Conservation (phyloP, 2,797 vertebrate genomes). For the Notamacropus eugenii region DNA sequence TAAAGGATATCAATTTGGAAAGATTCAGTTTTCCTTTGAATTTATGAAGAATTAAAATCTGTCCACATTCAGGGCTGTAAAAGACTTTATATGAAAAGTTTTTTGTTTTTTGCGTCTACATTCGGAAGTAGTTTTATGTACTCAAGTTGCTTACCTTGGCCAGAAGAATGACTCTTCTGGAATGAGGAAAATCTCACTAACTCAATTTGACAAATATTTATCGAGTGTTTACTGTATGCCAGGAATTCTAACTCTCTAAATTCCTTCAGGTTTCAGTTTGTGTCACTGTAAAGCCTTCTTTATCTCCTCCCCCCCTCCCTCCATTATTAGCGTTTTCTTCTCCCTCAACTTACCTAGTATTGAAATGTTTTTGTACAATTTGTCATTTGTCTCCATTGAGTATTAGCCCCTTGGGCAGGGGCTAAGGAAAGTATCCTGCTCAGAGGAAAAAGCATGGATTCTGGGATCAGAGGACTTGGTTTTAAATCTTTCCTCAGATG, state of each 20-base stretch:
- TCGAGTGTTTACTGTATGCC: neutral
- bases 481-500: neutral
- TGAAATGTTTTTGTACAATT: neutral
- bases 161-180: neutral
- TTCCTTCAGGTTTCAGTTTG: neutral
- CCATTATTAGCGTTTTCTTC: neutral
- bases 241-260: neutral
- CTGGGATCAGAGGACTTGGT: neutral
- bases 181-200: neutral
- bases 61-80: neutral
- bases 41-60: neutral
- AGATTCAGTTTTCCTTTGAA: neutral
- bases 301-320: neutral
- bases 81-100: neutral
- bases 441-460: neutral
- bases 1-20: neutral
- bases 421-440: neutral
- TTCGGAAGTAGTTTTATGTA: neutral
- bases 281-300: neutral
- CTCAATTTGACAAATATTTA: neutral
- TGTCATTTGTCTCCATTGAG: neutral
- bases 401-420: neutral
- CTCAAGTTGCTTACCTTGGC: neutral
- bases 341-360: neutral
- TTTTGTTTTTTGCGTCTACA: neutral